Evolutionary conservation across 37 sponge, comb jelly and placozoan genomes (phyloP).

Genomic region (Chondrosia reniformis): DNA sequence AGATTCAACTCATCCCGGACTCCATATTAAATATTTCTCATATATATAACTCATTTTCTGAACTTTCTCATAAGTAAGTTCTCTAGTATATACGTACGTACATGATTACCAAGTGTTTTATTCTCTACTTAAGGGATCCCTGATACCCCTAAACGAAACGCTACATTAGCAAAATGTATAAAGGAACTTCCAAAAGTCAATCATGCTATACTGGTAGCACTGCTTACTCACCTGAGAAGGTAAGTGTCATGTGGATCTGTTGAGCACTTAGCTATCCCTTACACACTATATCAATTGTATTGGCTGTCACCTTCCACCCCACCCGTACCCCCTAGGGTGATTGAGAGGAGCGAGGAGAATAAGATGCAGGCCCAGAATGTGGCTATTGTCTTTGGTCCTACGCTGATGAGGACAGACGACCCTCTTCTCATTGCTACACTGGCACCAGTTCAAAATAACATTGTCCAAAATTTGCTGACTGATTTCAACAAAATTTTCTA

Average conservation of each 20-base stretch:
- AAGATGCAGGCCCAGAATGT: slow-evolving; percentile 65
- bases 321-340: slow-evolving; percentile 38
- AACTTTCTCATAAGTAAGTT: too few species aligned
- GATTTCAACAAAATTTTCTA: slow-evolving; percentile 51
- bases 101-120: too few species aligned
- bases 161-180: slow-evolving; percentile 31
- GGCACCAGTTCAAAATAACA: slow-evolving; percentile 63
- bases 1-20: too few species aligned
- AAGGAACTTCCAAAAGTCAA: slow-evolving; percentile 62
- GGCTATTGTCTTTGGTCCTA: slow-evolving; percentile 78
- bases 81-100: too few species aligned
- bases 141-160: too few species aligned
- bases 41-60: too few species aligned
- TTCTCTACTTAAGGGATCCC: too few species aligned
- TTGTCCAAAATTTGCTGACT: slow-evolving; percentile 48
- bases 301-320: background rate
- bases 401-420: slow-evolving; percentile 68
- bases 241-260: slow-evolving; percentile 15
- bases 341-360: slow-evolving; percentile 50
- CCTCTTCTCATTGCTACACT: slow-evolving; percentile 59
- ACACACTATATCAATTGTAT: too few species aligned
- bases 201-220: slow-evolving; percentile 47
- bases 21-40: too few species aligned
- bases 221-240: slow-evolving; percentile 67
- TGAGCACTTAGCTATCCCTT: too few species aligned